Percentiles rank a stretch among this genome's conserved stretches.
Conservation (phyloP, 2,113 vertebrate species). For the Rattus norvegicus region GRCr8 NC_086024.1:25104001-25104500, state of each 20-base stretch:
- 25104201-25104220: not conserved
- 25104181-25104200: conserved; percentile 23
- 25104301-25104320: not conserved
- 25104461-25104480: not conserved
- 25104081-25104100: not conserved
- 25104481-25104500: not conserved
- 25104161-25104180: not conserved
- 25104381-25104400: not conserved
- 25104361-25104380: conserved; percentile 29
- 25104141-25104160: not conserved
- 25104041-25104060: not conserved
- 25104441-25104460: not conserved
- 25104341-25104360: not conserved
- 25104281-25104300: not conserved
- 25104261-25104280: not conserved
- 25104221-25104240: not conserved
- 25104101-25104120: not conserved
- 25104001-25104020: not conserved
- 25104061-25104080: not conserved
- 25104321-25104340: not conserved
- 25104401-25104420: not conserved
- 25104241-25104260: not conserved
- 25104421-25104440: not conserved
- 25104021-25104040: not conserved
- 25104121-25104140: not conserved